phyloP scores from a whole-genome alignment of 2,888 invertebrate genomes.

The Melanotus villosus region DNA sequence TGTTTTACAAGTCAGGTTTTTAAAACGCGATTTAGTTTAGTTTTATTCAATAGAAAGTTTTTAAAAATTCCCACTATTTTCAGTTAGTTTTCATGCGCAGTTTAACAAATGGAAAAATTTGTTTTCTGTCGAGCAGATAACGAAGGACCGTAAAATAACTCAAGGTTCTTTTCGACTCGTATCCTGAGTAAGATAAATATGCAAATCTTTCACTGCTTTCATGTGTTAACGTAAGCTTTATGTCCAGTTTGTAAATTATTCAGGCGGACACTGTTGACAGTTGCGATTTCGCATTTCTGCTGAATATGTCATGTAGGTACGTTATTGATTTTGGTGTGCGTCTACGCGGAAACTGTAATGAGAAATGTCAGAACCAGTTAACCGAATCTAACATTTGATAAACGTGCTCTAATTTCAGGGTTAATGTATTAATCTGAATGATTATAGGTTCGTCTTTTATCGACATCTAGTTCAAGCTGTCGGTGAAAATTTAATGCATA shows the following conservation, averaged over 20 bases:
- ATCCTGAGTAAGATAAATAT: neutral
- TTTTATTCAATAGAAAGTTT: too few relatives aligned
- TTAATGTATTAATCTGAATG: neutral
- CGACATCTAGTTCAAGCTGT: too few relatives aligned
- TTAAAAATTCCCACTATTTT: too few relatives aligned
- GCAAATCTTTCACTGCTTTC: neutral
- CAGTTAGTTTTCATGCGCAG: too few relatives aligned
- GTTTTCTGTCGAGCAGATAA: too few relatives aligned
- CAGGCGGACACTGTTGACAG: constrained; percentile 8
- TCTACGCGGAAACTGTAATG: constrained; percentile 8
- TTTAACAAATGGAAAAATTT: too few relatives aligned
- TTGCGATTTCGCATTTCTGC: constrained; percentile 12
- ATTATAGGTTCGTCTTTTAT: neutral
- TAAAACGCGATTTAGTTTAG: too few relatives aligned
- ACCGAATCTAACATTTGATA: constrained; percentile 7
- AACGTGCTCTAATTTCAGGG: constrained; percentile 2
- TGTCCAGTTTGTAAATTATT: constrained; percentile 13
- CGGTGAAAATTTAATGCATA: too few relatives aligned
- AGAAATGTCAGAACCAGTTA: constrained; percentile 23
- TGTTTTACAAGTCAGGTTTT: too few relatives aligned
- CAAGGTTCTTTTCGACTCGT: too few relatives aligned
- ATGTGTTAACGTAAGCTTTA: neutral
- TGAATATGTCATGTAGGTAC: constrained; percentile 9
- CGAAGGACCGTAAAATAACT: too few relatives aligned
- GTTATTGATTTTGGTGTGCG: constrained; percentile 21